Evolutionary conservation across 2,113 vertebrate species (phyloP).

Genomic region (Bungarus multicinctus): DNA sequence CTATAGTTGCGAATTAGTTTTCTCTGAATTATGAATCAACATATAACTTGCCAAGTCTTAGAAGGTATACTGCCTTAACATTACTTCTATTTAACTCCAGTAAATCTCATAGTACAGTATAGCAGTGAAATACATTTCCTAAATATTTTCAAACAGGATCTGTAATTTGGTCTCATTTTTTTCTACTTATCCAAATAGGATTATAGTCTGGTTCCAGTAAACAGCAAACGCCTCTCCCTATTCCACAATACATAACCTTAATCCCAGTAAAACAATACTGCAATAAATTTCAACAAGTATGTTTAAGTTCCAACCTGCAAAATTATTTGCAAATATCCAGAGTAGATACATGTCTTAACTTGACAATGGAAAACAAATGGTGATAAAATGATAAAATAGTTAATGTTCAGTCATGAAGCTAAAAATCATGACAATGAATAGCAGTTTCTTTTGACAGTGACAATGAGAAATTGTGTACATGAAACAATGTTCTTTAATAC

Average conservation of each 20-base stretch:
- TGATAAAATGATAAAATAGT: neutral
- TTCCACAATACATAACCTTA: too few species aligned
- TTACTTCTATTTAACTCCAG: neutral
- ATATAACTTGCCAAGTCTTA: too few species aligned
- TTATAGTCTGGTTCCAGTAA: neutral
- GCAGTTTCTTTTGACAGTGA: neutral
- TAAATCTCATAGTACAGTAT: neutral
- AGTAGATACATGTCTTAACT: fast-evolving
- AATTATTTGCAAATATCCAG: neutral
- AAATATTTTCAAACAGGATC: neutral
- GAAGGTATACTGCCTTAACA: neutral
- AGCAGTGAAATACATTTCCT: neutral
- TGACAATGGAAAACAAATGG: neutral
- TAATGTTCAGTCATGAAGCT: neutral
- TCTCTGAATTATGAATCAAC: neutral
- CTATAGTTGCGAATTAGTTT: neutral
- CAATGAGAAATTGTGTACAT: neutral
- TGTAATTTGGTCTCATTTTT: neutral
- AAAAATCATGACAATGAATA: neutral
- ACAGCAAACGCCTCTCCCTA: neutral
- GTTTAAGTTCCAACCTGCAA: neutral
- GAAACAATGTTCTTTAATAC: neutral
- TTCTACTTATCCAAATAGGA: neutral
- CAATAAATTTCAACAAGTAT: neutral
- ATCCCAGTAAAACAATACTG: neutral